phyloP scores from a whole-genome alignment of 2,113 vertebrate genomes.

The Aepyceros melampus region DNA sequence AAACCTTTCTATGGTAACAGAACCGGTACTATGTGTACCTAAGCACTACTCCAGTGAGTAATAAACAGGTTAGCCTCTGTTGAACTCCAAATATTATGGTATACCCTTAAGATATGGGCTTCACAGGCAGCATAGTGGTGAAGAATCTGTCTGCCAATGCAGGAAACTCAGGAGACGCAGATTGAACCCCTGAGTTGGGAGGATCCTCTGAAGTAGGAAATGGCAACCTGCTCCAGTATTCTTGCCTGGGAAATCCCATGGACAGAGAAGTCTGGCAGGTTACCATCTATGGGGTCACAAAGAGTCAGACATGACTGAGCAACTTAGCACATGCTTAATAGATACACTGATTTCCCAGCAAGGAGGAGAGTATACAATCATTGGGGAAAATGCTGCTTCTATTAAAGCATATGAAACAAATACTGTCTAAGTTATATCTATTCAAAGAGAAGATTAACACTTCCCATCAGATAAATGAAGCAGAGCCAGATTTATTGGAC shows the following conservation, averaged over 20 bases:
- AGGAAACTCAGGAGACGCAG: background rate
- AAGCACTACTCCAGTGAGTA: background rate
- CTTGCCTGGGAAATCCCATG: background rate
- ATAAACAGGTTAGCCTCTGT: background rate
- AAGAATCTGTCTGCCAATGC: background rate
- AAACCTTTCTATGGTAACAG: background rate
- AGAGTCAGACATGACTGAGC: background rate
- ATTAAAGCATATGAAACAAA: background rate
- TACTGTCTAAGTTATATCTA: background rate
- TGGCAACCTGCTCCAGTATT: background rate
- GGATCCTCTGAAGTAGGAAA: background rate
- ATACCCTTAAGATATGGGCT: background rate
- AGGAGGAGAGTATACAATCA: background rate
- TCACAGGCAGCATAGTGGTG: background rate
- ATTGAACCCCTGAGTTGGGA: background rate
- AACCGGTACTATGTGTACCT: background rate
- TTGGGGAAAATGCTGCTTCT: background rate
- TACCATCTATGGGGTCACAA: background rate
- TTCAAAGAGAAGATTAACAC: background rate
- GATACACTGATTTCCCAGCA: background rate
- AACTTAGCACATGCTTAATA: background rate
- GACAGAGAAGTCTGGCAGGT: background rate
- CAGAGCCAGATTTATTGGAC: background rate
- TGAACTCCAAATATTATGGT: background rate
- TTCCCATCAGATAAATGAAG: background rate